Conservation (phyloP, 2,888 invertebrate genomes). For the Electrophaes corylata region DNA sequence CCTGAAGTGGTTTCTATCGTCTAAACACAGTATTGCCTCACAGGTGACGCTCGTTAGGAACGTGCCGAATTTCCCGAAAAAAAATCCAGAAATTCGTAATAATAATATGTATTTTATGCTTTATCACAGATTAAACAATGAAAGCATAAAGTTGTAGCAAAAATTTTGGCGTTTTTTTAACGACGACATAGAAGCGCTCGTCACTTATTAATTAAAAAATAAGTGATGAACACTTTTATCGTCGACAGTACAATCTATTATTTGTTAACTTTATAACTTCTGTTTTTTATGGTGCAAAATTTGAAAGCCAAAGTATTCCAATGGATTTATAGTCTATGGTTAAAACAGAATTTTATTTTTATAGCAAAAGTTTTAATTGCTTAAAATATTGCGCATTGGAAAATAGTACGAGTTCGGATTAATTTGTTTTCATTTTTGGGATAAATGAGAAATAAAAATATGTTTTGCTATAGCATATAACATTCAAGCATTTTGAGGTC, state of each 20-base stretch:
- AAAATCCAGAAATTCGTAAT: too few species aligned
- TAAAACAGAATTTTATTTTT: conserved; percentile 39
- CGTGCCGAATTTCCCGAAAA: too few species aligned
- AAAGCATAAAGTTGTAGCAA: too few species aligned
- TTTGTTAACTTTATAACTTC: conserved; percentile 36
- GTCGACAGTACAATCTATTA: conserved; percentile 20
- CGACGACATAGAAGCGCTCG: too few species aligned
- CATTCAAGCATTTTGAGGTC: too few species aligned
- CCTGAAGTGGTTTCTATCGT: too few species aligned
- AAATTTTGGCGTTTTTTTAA: too few species aligned
- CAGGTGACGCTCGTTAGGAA: too few species aligned
- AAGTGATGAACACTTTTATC: background rate
- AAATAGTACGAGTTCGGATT: conserved; percentile 9
- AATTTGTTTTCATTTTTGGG: conserved; percentile 10
- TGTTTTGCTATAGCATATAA: too few species aligned
- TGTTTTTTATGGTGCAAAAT: conserved; percentile 40
- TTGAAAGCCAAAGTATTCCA: conserved; percentile 31
- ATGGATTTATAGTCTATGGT: conserved; percentile 27
- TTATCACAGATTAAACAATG: too few species aligned
- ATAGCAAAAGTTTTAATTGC: conserved; percentile 41
- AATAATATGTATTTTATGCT: too few species aligned
- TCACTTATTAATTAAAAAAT: background rate
- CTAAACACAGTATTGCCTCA: too few species aligned
- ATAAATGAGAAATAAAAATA: background rate
- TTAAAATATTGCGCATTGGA: conserved; percentile 21